Evolutionary conservation across 2,797 vertebrate species (phyloP), one percentile per base, ranked within the genome.

Genomic region (Morus bassanus): DNA sequence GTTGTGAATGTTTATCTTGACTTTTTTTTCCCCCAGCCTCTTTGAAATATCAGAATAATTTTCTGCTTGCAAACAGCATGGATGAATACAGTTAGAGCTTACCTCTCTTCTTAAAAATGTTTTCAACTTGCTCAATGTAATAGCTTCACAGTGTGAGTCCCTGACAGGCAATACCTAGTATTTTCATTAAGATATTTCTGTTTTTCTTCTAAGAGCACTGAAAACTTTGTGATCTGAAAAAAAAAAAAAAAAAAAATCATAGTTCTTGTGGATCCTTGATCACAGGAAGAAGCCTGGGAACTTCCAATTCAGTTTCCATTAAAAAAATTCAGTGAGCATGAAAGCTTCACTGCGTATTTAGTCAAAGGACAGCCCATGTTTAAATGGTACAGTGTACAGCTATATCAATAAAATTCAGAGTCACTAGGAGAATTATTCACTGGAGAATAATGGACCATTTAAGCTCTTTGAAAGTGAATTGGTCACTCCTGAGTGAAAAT

Each of bases 1-100:
- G 0, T 0, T 60, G 8, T 56, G 24, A 31, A 89, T 67, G 3
- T 50, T 90, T 67, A 17, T 37, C 19, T 74, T 76, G n/a, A 54
- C 6, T 56, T 45, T 27, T 8, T 8, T 7, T 3, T 2, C 2
- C 9, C 21, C 8, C 30, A 72, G 9, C 1, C 12, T 61, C 16
- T 85, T 45, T 70, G 60, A 85, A 79, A 56, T 18, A 61, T 35
- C 64, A 64, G 56, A 68, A 35, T 50, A 0, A 35, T 63, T 73
- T 91, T 77, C 27, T 80, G 8, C 35, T 80, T 72, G 13, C 15
- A 70, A 72, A 68, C 8, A 69, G 6, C 13, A 37, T 51, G 61
- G 31, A 14, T 35, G 50, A 72, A n/a, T 35, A 65, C 17, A 63
- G 6, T 41, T 79, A 70, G 50, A 84, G 17, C 10, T 9, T 51